A percentile compares a stretch with the other conserved stretches of the same genome.
Evolutionary conservation across 1,140 invertebrate species (phyloP).

Genomic region (Akabosia matsudoensis): DNA sequence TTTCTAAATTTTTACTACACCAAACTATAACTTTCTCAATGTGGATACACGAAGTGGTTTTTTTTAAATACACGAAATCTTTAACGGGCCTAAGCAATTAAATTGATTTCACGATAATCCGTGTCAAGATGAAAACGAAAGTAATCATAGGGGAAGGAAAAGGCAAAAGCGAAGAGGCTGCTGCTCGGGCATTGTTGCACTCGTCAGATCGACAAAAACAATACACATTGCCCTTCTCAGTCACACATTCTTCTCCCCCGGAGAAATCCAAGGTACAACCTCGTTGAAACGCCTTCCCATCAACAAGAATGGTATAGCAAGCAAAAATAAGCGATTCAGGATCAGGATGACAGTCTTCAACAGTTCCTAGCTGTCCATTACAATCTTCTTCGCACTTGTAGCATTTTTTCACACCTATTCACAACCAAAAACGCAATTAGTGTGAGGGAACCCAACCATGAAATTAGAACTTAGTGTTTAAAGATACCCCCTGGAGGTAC

Average conservation of each 20-base stretch:
- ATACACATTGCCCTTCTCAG: neutral
- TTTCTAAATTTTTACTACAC: too few relatives aligned
- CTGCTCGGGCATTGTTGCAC: neutral
- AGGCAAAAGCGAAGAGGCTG: neutral
- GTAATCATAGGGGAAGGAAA: neutral
- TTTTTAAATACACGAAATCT: too few relatives aligned
- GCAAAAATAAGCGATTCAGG: neutral
- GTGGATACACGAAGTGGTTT: too few relatives aligned
- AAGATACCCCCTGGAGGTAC: too few relatives aligned
- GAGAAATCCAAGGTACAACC: neutral
- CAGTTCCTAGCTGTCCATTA: neutral
- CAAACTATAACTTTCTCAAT: too few relatives aligned
- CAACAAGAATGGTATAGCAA: neutral
- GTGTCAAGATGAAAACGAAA: neutral
- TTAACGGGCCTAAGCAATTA: neutral
- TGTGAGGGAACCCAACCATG: too few relatives aligned
- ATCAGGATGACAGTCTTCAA: neutral
- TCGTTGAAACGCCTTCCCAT: neutral
- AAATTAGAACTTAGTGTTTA: too few relatives aligned
- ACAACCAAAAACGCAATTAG: neutral
- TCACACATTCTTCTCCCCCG: neutral
- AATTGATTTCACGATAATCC: neutral
- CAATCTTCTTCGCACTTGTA: constrained; percentile 1
- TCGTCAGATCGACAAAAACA: neutral
- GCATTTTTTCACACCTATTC: neutral